phyloP scores from a whole-genome alignment of 53 echinoderm and acorn worm genomes.

The Echinometra lucunter region DNA sequence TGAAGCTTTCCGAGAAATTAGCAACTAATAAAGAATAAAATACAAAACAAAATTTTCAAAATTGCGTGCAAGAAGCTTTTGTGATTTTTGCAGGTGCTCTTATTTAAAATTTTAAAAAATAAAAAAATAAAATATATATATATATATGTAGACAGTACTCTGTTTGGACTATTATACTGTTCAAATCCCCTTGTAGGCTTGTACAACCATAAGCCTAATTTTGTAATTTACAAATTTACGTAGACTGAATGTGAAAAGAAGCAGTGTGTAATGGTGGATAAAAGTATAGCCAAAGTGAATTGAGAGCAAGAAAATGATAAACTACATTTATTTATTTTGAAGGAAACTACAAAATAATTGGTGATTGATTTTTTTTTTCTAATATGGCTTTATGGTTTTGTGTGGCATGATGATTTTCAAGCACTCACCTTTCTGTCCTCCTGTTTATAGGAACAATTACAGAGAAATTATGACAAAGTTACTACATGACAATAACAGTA shows the following conservation, averaged over 20 bases:
- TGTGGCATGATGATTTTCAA: neutral
- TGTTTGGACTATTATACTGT: too few species aligned
- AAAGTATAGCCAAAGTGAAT: neutral
- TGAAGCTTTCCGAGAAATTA: neutral
- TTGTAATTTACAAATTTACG: too few species aligned
- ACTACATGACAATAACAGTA: neutral
- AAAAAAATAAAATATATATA: too few species aligned
- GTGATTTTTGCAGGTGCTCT: neutral
- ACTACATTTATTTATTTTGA: neutral
- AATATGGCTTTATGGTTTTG: too few species aligned
- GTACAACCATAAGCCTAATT: too few species aligned
- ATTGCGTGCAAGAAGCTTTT: neutral
- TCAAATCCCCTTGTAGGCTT: too few species aligned
- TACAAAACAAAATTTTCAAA: neutral
- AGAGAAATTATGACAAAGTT: conserved; percentile 20
- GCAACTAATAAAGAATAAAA: neutral
- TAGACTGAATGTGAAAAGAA: neutral
- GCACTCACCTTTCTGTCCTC: conserved; percentile 16
- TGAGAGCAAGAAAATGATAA: neutral
- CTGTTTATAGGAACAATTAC: conserved; percentile 1
- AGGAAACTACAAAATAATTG: too few species aligned
- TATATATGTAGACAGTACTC: too few species aligned
- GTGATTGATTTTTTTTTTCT: too few species aligned
- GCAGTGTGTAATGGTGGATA: too few species aligned
- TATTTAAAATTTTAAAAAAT: too few species aligned